Conservation (phyloP, 2,888 invertebrate species). For the Mongoloraphidia duomilia region DNA sequence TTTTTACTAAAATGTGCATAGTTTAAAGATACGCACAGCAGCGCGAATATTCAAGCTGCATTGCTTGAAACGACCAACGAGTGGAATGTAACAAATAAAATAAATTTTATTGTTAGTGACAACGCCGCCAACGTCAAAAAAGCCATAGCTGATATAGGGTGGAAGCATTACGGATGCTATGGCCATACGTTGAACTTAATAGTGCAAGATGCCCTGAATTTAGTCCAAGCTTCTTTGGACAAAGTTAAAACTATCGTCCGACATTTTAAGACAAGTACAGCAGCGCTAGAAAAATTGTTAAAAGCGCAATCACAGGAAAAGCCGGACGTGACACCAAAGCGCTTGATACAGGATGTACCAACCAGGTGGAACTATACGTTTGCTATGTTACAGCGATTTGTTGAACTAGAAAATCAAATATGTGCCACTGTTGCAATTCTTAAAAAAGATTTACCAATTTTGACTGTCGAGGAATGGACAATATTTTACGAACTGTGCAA, state of each 20-base stretch:
- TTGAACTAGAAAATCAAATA: constrained; percentile 14
- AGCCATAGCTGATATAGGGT: not conserved
- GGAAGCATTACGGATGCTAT: not conserved
- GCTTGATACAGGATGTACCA: constrained; percentile 18
- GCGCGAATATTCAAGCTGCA: not conserved
- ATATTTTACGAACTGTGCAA: not conserved
- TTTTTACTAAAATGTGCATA: not conserved
- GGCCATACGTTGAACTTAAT: not conserved
- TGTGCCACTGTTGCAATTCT: constrained; percentile 14
- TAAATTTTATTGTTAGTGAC: not conserved
- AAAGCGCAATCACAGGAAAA: constrained; percentile 13
- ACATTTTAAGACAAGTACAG: constrained; percentile 16
- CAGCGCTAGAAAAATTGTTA: constrained; percentile 12
- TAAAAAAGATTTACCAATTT: constrained; percentile 1
- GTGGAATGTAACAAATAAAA: not conserved
- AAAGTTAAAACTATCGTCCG: constrained; percentile 10
- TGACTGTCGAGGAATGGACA: not conserved
- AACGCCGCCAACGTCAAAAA: not conserved
- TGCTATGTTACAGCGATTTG: constrained; percentile 15
- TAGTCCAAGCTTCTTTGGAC: not conserved
- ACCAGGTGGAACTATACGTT: constrained; percentile 18
- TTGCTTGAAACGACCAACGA: not conserved
- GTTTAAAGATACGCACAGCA: not conserved
- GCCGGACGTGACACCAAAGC: constrained; percentile 11
- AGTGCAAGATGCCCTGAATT: not conserved